A percentile compares a stretch with the other conserved stretches of the same genome.
Evolutionary conservation across 2,797 vertebrate genomes (phyloP).

Genomic region (Alca torda): DNA sequence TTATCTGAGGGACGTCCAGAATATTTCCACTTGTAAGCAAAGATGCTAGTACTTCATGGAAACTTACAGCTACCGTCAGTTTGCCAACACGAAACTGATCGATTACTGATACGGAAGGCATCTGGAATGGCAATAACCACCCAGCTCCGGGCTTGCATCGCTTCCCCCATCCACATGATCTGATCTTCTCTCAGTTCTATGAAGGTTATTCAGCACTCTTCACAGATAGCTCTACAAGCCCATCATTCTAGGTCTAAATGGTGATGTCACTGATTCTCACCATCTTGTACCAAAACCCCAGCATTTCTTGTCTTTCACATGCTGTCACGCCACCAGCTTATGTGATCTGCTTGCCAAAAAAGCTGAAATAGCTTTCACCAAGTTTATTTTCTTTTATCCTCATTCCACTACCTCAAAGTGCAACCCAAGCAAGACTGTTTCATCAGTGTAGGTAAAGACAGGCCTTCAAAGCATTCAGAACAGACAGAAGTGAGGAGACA

Average conservation of each 20-base stretch:
- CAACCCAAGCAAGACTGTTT: neutral
- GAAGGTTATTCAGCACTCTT: neutral
- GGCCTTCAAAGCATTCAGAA: neutral
- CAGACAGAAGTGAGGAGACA: neutral
- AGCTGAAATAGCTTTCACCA: neutral
- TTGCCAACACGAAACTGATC: neutral
- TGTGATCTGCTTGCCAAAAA: neutral
- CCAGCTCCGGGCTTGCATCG: rapidly evolving
- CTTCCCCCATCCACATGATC: neutral
- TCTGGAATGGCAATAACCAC: neutral
- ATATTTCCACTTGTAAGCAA: neutral
- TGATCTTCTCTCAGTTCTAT: neutral
- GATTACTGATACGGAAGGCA: neutral
- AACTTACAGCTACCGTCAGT: neutral
- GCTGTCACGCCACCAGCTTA: neutral
- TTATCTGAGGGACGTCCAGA: neutral
- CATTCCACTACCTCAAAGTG: neutral
- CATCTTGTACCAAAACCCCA: neutral
- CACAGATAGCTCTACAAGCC: neutral
- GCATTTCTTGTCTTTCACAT: neutral
- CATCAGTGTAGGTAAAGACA: neutral
- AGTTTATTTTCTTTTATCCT: neutral
- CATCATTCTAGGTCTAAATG: neutral
- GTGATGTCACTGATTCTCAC: neutral
- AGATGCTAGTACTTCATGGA: neutral